A percentile compares a stretch with the other conserved stretches of the same genome.
Evolutionary conservation across 2,113 vertebrate genomes (phyloP).

Genomic region (Microcebus lehilahytsara): DNA sequence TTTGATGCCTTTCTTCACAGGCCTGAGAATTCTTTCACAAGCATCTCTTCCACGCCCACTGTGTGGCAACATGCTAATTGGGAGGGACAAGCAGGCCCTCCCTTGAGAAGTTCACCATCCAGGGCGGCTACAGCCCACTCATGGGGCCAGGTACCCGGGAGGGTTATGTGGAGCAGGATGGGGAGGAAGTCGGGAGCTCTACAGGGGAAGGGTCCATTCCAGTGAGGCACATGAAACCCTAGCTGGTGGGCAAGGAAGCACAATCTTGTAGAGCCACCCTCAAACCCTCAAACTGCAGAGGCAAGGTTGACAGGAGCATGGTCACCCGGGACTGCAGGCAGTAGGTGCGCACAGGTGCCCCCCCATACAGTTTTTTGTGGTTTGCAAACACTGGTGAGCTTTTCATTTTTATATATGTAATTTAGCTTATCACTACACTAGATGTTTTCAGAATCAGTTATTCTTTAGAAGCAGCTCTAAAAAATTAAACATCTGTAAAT

Average conservation of each 20-base stretch:
- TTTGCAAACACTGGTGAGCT: neutral
- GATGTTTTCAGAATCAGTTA: neutral
- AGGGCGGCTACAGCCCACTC: neutral
- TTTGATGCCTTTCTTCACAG: neutral
- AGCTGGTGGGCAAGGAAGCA: neutral
- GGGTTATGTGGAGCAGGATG: rapidly evolving
- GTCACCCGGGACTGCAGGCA: neutral
- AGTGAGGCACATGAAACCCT: rapidly evolving
- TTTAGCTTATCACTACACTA: neutral
- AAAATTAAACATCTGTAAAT: neutral
- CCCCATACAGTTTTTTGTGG: neutral
- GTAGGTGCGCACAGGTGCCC: too few species aligned
- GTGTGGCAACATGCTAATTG: rapidly evolving
- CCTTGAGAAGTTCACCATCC: rapidly evolving
- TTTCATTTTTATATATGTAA: neutral
- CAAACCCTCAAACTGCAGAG: rapidly evolving
- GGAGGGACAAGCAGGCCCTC: too few species aligned
- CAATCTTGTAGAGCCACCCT: too few species aligned
- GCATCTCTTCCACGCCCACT: too few species aligned
- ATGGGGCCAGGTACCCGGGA: neutral
- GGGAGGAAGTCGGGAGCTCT: neutral
- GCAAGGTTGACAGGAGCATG: neutral
- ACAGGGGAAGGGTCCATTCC: rapidly evolving
- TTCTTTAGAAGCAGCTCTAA: neutral
- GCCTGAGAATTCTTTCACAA: neutral